Base-by-base conservation (phyloP, 2,888 invertebrate species). In the Pseudococcus viburni region DNA sequence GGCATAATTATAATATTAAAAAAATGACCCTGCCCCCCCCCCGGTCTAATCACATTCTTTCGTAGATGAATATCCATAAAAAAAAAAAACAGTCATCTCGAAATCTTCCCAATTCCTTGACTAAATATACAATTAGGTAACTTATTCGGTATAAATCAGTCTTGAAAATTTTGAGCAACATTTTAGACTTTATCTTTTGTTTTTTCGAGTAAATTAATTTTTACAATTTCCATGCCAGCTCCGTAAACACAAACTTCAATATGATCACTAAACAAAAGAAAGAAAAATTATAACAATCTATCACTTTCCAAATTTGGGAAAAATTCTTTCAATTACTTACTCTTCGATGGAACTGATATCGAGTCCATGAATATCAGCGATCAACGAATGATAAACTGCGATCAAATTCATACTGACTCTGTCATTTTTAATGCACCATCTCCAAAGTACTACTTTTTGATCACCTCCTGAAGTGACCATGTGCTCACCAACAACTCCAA, bases 281-380 rank as follows among this genome's bases (percentile, higher is more conserved):
- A 51, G 2, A 51, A 17, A 17, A 15, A 15, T 51, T 51, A 51
- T 51, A 33, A 2, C 3, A 33, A 33, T 3, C 26, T 3, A 33
- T 33, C 26, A 33, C 3, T 33, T 33, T 33, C 26, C 26, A 33
- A 33, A 33, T 2, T 33, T 2, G 26, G 3, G 3, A 2, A 3
- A 33, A 33, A 33, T 33, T 33, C 26, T 33, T 33, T 33, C 17
- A 15, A 51, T 22, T 42, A 89, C 89, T 84, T 46, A 93, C 89
- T 39, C 92, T 91, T 89, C 51, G n/a, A 22, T 84, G 89, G 89
- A 83, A 90, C 90, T 90, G 90, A 91, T 89, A 90, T 90, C 90
- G 90, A 95, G 92, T 8, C 95, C 95, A 91, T 95, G 95, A 42
- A 94, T 92, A 92, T 95, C 95, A n/a, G 95, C 93, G 17, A 95